Evolutionary conservation across 2,797 vertebrate genomes (phyloP).

Genomic region (Hemitrygon akajei): DNA sequence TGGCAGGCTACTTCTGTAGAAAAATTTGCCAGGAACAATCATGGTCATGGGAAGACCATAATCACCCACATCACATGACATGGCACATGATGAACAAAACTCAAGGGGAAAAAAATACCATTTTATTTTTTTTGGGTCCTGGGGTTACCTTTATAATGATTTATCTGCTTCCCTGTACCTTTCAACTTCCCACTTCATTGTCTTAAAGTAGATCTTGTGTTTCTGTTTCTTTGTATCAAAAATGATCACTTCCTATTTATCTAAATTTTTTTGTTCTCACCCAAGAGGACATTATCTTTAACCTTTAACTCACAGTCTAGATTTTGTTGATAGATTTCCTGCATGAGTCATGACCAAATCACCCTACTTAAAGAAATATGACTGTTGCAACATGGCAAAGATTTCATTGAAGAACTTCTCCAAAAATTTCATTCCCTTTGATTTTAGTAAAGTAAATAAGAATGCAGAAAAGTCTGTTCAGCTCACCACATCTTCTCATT

Average conservation of each 20-base stretch:
- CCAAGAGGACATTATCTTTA: neutral
- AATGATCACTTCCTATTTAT: neutral
- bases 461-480: neutral
- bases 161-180: too few relatives aligned
- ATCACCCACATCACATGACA: too few relatives aligned
- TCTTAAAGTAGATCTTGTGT: too few relatives aligned
- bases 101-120: too few relatives aligned
- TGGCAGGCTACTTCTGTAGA: too few relatives aligned
- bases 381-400: neutral
- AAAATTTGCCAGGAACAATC: too few relatives aligned
- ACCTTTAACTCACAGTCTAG: neutral
- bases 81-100: too few relatives aligned
- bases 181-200: too few relatives aligned
- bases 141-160: too few relatives aligned
- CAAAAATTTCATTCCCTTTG: neutral
- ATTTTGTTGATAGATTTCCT: neutral
- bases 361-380: neutral
- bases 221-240: neutral
- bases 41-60: too few relatives aligned
- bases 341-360: too few relatives aligned
- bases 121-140: too few relatives aligned
- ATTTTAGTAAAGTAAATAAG: neutral
- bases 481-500: neutral
- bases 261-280: neutral
- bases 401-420: neutral